Percentiles rank a stretch among this genome's conserved stretches.
These are phyloP conservation scores for Labeo calbasu DNA, from an alignment of 2,797 vertebrate genomes.

Conservation along the genomic window DNA sequence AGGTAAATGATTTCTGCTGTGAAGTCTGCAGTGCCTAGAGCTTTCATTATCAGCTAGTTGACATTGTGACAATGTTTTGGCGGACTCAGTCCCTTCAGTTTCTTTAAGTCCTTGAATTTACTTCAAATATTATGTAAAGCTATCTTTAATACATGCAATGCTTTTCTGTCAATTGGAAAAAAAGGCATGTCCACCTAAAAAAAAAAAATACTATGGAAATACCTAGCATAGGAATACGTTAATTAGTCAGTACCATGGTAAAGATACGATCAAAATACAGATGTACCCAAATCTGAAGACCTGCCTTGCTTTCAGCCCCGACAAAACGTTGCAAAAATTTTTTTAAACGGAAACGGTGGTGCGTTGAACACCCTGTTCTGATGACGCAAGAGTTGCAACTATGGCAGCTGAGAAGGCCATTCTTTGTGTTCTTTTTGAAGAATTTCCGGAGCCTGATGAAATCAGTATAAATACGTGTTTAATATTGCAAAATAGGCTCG, in stretches of 20 bases:
- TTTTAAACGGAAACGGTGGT: too few relatives aligned
- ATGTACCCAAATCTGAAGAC: too few relatives aligned
- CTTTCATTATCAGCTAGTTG: slow-evolving; percentile 15
- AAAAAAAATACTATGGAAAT: not conserved
- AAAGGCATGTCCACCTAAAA: not conserved
- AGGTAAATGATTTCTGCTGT: slow-evolving; percentile 16
- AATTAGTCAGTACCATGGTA: not conserved
- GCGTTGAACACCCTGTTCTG: too few relatives aligned
- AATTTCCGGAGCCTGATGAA: too few relatives aligned
- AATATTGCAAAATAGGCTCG: too few relatives aligned
- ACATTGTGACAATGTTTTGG: not conserved
- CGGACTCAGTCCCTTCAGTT: not conserved
- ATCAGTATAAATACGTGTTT: too few relatives aligned
- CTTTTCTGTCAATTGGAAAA: not conserved
- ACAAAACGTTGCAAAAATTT: too few relatives aligned
- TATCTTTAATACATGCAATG: not conserved
- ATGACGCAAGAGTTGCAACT: too few relatives aligned
- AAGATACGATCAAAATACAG: not conserved
- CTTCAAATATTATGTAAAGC: not conserved
- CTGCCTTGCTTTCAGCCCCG: too few relatives aligned
- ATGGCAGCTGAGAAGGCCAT: too few relatives aligned
- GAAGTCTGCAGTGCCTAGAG: slow-evolving; percentile 13
- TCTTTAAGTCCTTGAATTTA: not conserved
- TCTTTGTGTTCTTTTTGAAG: too few relatives aligned
- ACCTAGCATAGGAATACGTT: not conserved